Evolutionary conservation across 2,888 invertebrate genomes (phyloP), one percentile per base, ranked within the genome.

Genomic region (Phragmatobia fuliginosa): DNA sequence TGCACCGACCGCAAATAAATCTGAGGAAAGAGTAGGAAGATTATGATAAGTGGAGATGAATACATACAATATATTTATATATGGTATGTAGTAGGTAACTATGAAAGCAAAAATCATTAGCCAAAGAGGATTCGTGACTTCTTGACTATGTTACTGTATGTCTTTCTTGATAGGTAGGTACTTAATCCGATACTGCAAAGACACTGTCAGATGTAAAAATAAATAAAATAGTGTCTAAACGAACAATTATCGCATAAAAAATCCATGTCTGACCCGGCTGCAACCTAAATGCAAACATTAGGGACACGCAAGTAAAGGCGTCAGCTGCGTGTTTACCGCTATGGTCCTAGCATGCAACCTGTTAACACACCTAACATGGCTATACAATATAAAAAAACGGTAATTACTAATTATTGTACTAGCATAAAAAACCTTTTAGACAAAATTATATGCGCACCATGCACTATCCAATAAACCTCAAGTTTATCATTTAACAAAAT

Each of bases 271-370:
- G 93, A 93, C 93, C 93, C 85, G 90, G 82, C 89, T 90, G 87
- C 89, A 91, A 92, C 89, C 90, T 91, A 89, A 92, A 92, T 91
- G 88, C 91, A 92, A 92, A 86, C 91, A 91, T 91, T 91, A 93
- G 86, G 87, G 73, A 87, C 94, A 94, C 93, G 94, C 93, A 91
- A 92, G 73, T 79, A 74, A 65, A 71, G 63, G 77, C 76, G 74
- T 67, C 52, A 38, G 76, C 87, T 91, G 91, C 92, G 91, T 92
- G 92, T 85, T 80, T 72, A 74, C 73, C 74, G 80, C 77, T 76
- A 77, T 59, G 72, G 70, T 77, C 75, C 73, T 82, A 82, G 85
- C 92, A 90, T 92, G 93, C 92, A 87, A 91, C 76, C 86, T 70
- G 66, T 72, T 74, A 72, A 79, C 81, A 84, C 84, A 80, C 77